phyloP scores from a whole-genome alignment of 2,797 vertebrate genomes.

The Cirrhinus molitorella region DNA sequence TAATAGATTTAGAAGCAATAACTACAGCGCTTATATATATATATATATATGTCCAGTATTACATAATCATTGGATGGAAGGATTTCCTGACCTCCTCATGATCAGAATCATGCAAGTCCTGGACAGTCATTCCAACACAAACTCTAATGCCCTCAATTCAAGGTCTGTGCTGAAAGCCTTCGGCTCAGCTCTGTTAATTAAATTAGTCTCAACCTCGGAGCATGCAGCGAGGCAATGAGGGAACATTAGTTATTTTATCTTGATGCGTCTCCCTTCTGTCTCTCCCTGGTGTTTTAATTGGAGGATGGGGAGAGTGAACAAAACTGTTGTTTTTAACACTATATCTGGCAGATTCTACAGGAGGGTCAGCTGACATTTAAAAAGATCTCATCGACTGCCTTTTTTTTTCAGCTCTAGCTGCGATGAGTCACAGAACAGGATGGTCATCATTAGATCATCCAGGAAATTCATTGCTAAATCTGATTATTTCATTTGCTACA shows the following conservation, averaged over 20 bases:
- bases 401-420: background rate
- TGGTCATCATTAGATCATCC: slow-evolving; percentile 9
- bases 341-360: slow-evolving; percentile 33
- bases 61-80: slow-evolving; percentile 31
- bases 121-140: slow-evolving; percentile 48
- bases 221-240: slow-evolving; percentile 54
- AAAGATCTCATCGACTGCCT: slow-evolving; percentile 8
- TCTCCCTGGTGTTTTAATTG: slow-evolving; percentile 43
- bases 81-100: slow-evolving; percentile 52
- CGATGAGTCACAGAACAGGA: background rate
- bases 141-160: slow-evolving; percentile 35
- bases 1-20: background rate
- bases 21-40: background rate
- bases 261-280: slow-evolving; percentile 44
- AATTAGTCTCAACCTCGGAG: slow-evolving; percentile 61
- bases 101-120: slow-evolving; percentile 31
- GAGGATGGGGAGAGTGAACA: slow-evolving; percentile 26
- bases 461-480: slow-evolving; percentile 13
- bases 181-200: slow-evolving; percentile 59
- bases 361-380: slow-evolving; percentile 28
- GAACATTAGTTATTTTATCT: slow-evolving; percentile 61
- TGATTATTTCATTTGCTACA: background rate
- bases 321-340: slow-evolving; percentile 43
- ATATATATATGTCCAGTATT: background rate
- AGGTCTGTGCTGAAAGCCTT: slow-evolving; percentile 48